Conservation (phyloP, 2,113 vertebrate species). For the Callocephalon fimbriatum region DNA sequence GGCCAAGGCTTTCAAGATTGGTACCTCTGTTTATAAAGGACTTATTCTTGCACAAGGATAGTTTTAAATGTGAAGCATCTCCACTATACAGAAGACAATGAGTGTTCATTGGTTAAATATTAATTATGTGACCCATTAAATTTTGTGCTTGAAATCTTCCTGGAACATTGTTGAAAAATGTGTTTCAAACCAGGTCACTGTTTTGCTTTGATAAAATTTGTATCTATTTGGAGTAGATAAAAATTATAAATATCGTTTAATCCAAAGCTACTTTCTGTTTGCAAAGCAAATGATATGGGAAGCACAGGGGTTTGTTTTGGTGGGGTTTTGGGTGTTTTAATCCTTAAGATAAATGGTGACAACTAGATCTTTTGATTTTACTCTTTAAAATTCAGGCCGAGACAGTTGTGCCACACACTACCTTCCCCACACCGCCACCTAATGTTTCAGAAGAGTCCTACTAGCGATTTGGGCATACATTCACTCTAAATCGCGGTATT, state of each 20-base stretch:
- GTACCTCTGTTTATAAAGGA: background rate
- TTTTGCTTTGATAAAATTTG: background rate
- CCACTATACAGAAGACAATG: background rate
- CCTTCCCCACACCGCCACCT: slow-evolving; percentile 42
- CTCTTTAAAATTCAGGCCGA: background rate
- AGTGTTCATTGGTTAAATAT: background rate
- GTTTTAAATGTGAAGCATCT: background rate
- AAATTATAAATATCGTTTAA: background rate
- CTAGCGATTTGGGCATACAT: background rate
- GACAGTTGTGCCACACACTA: background rate
- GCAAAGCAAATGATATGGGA: background rate
- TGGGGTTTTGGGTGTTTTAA: background rate
- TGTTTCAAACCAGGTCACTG: background rate
- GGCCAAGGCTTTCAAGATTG: background rate
- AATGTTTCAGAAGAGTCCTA: background rate
- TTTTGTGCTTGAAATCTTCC: background rate
- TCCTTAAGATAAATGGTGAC: background rate
- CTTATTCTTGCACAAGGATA: background rate
- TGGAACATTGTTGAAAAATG: rapidly evolving
- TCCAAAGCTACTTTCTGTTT: background rate
- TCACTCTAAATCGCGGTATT: background rate
- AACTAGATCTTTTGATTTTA: background rate
- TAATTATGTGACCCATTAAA: background rate
- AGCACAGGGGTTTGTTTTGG: background rate
- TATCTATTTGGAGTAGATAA: background rate